A percentile compares a stretch with the other conserved stretches of the same genome.
These are phyloP conservation scores for Melanerpes aurifrons DNA, from an alignment of 2,113 vertebrate species.

Conservation along the genomic window DNA sequence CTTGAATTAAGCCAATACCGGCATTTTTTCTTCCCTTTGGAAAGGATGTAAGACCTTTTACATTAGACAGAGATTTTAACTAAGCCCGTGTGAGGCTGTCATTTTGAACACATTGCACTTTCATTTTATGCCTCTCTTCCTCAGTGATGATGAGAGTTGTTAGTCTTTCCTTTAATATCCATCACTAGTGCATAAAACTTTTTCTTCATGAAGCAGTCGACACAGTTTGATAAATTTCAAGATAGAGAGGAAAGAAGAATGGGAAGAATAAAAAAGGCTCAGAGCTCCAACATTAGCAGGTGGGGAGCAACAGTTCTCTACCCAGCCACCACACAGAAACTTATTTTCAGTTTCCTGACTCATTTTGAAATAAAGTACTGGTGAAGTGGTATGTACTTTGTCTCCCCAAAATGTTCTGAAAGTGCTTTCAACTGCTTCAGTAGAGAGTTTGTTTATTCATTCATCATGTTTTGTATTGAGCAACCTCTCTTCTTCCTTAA, in stretches of 20 bases:
- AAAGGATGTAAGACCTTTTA: too few species aligned
- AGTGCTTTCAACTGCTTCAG: background rate
- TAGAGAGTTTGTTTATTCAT: background rate
- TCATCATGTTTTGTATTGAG: background rate
- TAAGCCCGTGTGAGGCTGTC: background rate
- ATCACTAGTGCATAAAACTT: background rate
- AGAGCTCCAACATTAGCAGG: background rate
- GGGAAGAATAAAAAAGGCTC: background rate
- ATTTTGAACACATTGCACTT: background rate
- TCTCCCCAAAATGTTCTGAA: background rate
- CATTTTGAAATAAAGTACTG: background rate
- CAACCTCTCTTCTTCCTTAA: background rate
- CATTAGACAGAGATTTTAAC: background rate
- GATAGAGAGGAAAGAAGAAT: background rate
- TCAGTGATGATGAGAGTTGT: background rate
- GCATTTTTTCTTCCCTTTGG: too few species aligned
- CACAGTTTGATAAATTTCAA: background rate
- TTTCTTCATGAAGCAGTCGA: background rate
- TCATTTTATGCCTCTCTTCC: background rate
- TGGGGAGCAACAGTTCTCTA: background rate
- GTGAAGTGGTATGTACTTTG: background rate
- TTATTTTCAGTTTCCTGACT: background rate
- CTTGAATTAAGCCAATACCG: background rate
- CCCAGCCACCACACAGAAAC: background rate
- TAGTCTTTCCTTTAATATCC: background rate